Base-by-base conservation (phyloP, 2,797 vertebrate genomes). In the Strix occidentalis region DNA sequence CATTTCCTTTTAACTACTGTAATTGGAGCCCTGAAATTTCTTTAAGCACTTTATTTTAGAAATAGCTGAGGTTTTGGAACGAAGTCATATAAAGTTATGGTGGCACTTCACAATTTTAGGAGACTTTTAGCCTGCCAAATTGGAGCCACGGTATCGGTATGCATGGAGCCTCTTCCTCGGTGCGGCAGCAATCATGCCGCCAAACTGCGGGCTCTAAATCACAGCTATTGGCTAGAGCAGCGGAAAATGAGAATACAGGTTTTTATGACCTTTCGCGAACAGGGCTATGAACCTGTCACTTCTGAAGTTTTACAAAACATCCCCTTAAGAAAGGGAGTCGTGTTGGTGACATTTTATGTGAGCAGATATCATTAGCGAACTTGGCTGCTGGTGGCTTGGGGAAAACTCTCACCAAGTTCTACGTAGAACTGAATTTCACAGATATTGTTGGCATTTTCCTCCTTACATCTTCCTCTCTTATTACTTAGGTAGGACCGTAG, bases 21-120 rank as follows among this genome's bases (percentile, higher is more conserved):
- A 75, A 95, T 93, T 95, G 72, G 29, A 88, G 72, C 43, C 57
- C 87, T 95, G 94, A 86, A 87, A 96, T 96, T 90, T 97, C 74
- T 79, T 97, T 95, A 91, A 96, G 90, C 5, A 26, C 69, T 79
- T 95, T 87, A 77, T 95, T 94, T 96, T 94, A 97, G 85, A 79
- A 95, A 97, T 76, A 85, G 84, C 70, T 71, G 89, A 74, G 65
- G 48, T 84, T 96, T 93, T 86, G 57, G 69, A 96, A 87, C 7
- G 84, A 89, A 96, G 76, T 50, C 89, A 74, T 96, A 95, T 97
- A 96, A 97, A 97, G 89, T 97, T 97, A 97, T 86, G 96, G 96
- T 2, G 18, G 91, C 85, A 94, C 75, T 96, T 97, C 11, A 81
- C 48, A 84, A 79, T 97, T 97, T 96, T 95, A 95, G 68, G 89